Evolutionary conservation across 2,888 invertebrate genomes (phyloP), one percentile per base, ranked within the genome.

Genomic region (Lysandra bellargus): DNA sequence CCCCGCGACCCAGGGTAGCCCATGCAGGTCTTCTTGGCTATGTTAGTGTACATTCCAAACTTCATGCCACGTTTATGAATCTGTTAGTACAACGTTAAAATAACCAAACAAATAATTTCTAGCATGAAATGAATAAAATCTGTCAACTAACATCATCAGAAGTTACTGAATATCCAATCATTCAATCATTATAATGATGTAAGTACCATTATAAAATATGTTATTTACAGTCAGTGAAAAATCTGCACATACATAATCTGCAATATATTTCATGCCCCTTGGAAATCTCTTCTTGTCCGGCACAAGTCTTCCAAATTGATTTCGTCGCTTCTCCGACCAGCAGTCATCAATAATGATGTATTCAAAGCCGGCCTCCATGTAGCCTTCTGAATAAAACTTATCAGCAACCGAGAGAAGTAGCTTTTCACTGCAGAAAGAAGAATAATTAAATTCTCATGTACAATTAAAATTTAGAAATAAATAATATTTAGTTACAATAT

Each of bases 1-100:
- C 93, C 92, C 79, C 94, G 89, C 33, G 96, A 96, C 2, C 98
- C 98, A 0, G 98, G 98, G 86, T 96, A 98, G 0, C 96, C 95
- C 85, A 95, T 97, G 87, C 98, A 98, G 0, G 98, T 98, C 60
- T 94, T 89, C 0, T 94, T 95, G 0, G 97, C 98, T 88, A 97
- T 96, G 87, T 98, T 97, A 78, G 96, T 97, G 88, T 98, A 98
- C 87, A 98, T 96, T 49, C 98, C 98, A 86, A 98, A 96, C 87
- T 97, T 97, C 0, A 98, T 89, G 0, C 97, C 97, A 81, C 94
- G 93, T 0, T 92, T 86, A 85, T 98, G 98, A 78, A 97, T 95
- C 97, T 97, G 83, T 7, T 84, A 33, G 2, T 84, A 49, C 76
- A 44, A 30, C 9, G 33, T 37, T 37, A 23, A 64, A 64, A 12